phyloP scores from a whole-genome alignment of 1,140 invertebrate species.

The Dendrolimus kikuchii region DNA sequence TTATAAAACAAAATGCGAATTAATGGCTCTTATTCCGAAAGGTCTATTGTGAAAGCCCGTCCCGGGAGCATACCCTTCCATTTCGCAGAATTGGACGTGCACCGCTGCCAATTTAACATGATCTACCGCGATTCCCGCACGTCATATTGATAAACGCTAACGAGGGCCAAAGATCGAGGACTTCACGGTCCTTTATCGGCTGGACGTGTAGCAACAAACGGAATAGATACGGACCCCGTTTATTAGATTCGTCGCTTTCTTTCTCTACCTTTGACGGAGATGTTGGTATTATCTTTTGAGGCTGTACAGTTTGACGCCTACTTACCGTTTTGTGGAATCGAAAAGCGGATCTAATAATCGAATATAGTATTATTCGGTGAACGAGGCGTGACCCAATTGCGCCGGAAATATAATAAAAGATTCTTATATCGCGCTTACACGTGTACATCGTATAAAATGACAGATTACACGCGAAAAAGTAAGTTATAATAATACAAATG shows the following conservation, averaged over 20 bases:
- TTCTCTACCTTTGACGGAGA: constrained; percentile 63
- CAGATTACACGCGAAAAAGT: constrained; percentile 9
- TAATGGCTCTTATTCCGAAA: constrained; percentile 63
- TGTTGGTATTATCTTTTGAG: constrained; percentile 56
- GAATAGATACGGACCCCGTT: constrained; percentile 54
- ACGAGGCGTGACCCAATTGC: constrained; percentile 13
- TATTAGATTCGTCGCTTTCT: constrained; percentile 66
- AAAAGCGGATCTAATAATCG: constrained; percentile 27
- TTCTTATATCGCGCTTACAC: constrained; percentile 2
- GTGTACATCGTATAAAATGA: constrained; percentile 2
- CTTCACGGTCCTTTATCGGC: constrained; percentile 30
- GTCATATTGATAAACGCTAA: constrained; percentile 38
- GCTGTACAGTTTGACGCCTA: constrained; percentile 38
- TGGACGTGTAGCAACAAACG: constrained; percentile 52
- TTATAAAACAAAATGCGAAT: constrained; percentile 69
- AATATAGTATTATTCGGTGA: constrained; percentile 22
- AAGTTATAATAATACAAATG: constrained; percentile 8
- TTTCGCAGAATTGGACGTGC: constrained; percentile 64
- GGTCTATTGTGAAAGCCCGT: constrained; percentile 58
- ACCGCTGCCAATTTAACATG: constrained; percentile 39
- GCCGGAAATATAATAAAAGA: constrained; percentile 11
- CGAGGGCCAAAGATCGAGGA: constrained; percentile 19
- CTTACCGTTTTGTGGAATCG: constrained; percentile 31
- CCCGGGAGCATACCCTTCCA: constrained; percentile 63
- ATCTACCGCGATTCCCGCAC: constrained; percentile 28